A percentile compares a stretch with the other conserved stretches of the same genome.
Conservation (phyloP, 2,113 vertebrate species). For the Etheostoma spectabile region DNA sequence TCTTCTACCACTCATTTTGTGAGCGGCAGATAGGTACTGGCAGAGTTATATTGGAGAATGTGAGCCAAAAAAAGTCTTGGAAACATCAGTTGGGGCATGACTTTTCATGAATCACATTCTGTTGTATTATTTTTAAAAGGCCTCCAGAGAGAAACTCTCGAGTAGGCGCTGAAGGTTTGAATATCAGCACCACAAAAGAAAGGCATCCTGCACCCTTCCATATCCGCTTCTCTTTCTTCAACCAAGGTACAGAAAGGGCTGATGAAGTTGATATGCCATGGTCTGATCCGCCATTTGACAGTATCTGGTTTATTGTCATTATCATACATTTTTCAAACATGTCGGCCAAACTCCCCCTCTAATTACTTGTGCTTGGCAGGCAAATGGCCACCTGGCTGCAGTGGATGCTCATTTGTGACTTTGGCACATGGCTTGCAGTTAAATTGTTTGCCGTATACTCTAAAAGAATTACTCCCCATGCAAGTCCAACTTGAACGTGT, state of each 20-base stretch:
- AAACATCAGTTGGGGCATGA: neutral
- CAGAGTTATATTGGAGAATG: conserved; percentile 17
- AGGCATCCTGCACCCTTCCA: neutral
- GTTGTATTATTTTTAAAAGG: conserved; percentile 10
- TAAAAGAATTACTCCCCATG: conserved; percentile 68
- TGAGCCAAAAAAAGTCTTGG: conserved; percentile 6
- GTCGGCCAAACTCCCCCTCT: conserved; percentile 63
- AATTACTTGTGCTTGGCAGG: conserved; percentile 80
- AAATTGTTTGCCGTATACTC: conserved; percentile 75
- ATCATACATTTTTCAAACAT: conserved; percentile 71
- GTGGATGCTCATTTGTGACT: conserved; percentile 68
- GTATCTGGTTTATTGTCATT: conserved; percentile 50
- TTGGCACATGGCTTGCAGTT: conserved; percentile 62
- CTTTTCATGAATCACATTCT: conserved; percentile 10
- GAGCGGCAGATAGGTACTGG: neutral
- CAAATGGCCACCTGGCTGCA: conserved; percentile 60
- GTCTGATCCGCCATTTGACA: conserved; percentile 44
- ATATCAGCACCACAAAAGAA: neutral
- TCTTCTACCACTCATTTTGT: neutral
- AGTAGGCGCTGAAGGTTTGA: neutral
- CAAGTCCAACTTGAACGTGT: conserved; percentile 60
- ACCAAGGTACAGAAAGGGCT: neutral
- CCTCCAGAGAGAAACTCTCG: neutral
- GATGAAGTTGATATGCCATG: conserved; percentile 25
- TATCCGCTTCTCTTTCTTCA: neutral